These are phyloP conservation scores for Toxonevra muliebris DNA, from an alignment of 2,888 invertebrate species.

Conservation along the genomic window DNA sequence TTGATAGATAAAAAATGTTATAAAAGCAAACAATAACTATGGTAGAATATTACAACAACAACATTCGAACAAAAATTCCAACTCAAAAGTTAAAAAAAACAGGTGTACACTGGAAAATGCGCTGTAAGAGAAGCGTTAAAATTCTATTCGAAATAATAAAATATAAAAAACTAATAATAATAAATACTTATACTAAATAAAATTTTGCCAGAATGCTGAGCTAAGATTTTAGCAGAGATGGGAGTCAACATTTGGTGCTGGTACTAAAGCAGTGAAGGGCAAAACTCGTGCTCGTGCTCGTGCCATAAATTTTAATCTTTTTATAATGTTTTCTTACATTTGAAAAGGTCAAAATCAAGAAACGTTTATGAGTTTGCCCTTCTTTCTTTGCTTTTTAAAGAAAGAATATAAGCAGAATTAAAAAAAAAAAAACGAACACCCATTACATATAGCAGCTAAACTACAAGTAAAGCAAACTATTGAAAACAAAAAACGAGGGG, in stretches of 20 bases:
- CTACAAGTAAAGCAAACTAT: neutral
- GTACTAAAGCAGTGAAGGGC: no score
- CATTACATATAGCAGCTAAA: neutral
- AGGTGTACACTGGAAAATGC: conserved; percentile 17
- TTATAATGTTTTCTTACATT: no score
- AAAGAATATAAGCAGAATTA: neutral
- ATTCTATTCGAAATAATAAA: neutral
- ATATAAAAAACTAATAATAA: neutral
- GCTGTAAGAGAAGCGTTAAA: neutral
- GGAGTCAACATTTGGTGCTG: no score
- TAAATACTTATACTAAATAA: neutral
- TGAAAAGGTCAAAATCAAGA: no score
- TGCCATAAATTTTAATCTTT: no score
- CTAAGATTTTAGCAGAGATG: no score
- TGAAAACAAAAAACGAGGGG: neutral
- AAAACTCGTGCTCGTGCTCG: no score
- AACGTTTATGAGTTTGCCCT: no score
- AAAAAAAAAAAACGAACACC: neutral
- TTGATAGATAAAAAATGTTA: conserved; percentile 15
- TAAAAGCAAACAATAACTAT: conserved; percentile 37
- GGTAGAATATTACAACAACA: conserved; percentile 25
- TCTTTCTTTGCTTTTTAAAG: neutral
- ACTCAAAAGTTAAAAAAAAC: neutral
- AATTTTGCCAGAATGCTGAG: no score
- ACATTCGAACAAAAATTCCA: conserved; percentile 7